Evolutionary conservation across 2,797 vertebrate species (phyloP), one percentile per base, ranked within the genome.

Genomic region (Acestrorhynchus altus): DNA sequence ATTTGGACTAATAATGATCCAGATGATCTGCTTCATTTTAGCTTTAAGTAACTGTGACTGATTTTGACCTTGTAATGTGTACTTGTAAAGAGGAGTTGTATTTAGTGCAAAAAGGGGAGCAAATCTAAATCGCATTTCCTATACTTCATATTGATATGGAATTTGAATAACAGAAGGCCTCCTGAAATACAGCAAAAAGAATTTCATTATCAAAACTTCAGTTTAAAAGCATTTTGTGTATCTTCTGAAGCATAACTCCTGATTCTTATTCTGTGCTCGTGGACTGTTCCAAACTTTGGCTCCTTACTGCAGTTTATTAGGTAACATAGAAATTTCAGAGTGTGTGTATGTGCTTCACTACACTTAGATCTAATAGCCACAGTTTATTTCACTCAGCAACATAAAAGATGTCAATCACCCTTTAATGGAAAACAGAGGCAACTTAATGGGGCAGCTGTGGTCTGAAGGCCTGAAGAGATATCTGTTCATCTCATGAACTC

Each of bases 401-500:
- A 76, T 85, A 84, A 86, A 71, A 78, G 51, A 39, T 46, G 75
- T 70, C 52, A 31, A 76, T 80, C 86, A 35, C 52, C 10, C 60
- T 83, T 84, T 56, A 73, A 67, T 65, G 28, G 71, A 74, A 78
- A 73, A 51, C 73, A 76, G 78, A 76, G 70, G 64, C 51, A 65
- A 79, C 42, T 83, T 83, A 84, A 87, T 84, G 66, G 81, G 71
- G 61, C 79, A 74, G 79, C 81, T 85, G 80, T 51, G 67, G 76
- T 81, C n/a, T 60, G 64, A 68, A 80, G 71, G 49, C 31, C 66
- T 80, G 77, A 73, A 70, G 69, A 82, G 72, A 81, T 80, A 71
- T 84, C 77, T 56, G 84, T 81, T 61, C 78, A 76, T 22, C 22
- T 76, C 77, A 57, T 74, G 74, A 49, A 75, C 8, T 60, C 57